Base-by-base conservation (phyloP, 2,797 vertebrate genomes). In the Enteromius afrohamiltoni region DNA sequence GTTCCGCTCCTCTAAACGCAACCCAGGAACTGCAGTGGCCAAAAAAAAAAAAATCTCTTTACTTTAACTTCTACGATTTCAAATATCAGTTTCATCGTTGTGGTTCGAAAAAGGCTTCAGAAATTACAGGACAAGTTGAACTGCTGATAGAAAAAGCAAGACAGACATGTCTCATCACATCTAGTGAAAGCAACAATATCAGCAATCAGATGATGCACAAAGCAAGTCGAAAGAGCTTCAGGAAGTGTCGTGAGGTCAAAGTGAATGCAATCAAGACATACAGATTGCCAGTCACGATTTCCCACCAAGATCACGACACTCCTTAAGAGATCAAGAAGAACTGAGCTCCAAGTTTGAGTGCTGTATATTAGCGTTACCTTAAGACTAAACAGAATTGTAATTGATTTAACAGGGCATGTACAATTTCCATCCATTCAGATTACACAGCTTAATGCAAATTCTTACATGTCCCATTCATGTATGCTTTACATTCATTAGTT, bases 211-310 rank as follows among this genome's bases (percentile, higher is more conserved):
- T n/a, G 64, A 67, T 49, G 49, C 69, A 80, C 55, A 82, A 81
- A 77, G 53, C 19, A 70, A 21, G 37, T 64, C 74, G 55, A 60
- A 37, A 76, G 69, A 73, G 40, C 83, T 74, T 40, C 11, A 67
- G 70, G 47, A 62, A 49, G 29, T 16, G 62, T 75, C 73, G 81
- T 17, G 14, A 51, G 40, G 47, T 78, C 77, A 83, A 80, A 21
- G 29, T 60, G 58, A 10, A 73, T 71, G 87, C 78, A 88, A 87
- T 88, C 78, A 82, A 77, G 64, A 58, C 34, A 51, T 21, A 73
- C 6, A n/a, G 31, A 67, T 60, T 40, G 68, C 80, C 47, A 53
- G 40, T 85, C 83, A 87, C 34, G 77, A 87, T 37, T 74, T 67
- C 53, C n/a, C 37, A 26, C 4, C 34, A 65, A 13, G 21, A 75